Evolutionary conservation across 1,140 invertebrate species (phyloP), one percentile per base, ranked within the genome.

Genomic region (Megathymus violae): DNA sequence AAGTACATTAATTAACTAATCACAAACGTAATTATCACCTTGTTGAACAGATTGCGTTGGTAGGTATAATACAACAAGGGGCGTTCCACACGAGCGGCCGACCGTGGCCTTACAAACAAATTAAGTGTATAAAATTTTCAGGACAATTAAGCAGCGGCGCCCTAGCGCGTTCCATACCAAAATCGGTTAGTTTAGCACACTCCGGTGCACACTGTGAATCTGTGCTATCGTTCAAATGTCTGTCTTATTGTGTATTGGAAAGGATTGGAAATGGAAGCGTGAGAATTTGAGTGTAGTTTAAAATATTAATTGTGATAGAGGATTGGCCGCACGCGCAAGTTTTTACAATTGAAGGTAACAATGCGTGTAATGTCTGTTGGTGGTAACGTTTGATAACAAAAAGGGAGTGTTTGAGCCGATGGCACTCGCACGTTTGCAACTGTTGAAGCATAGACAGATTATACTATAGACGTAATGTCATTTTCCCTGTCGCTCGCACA

Each of bases 121-220:
- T 77, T 74, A 77, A 63, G 71, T 77, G 70, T 68, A 71, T 71
- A 64, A 65, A 70, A 76, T 76, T 74, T 78, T 78, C 68, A 74
- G 69, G 61, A 60, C 75, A 77, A 80, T 80, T 77, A 70, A 63
- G 61, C 68, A 38, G 17, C 43, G 44, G 69, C 74, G 66, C 67
- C 65, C 71, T 76, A 68, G 61, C 47, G 62, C 70, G 69, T 64
- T 67, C 76, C 72, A 70, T 67, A 73, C 74, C 69, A 67, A 79
- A 76, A 74, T 76, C 64, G 67, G 63, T 52, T 61, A 68, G 44
- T 13, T 58, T 56, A 72, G 65, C 41, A 73, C 69, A 69, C 67
- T 69, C 62, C 67, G 66, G 11, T 72, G 59, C 46, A 34, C 36
- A 34, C 36, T n/a, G 31, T 40, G 16, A 48, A 38, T 27, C 50